Conservation (phyloP, 2,113 vertebrate species). For the Corythaeola cristata region DNA sequence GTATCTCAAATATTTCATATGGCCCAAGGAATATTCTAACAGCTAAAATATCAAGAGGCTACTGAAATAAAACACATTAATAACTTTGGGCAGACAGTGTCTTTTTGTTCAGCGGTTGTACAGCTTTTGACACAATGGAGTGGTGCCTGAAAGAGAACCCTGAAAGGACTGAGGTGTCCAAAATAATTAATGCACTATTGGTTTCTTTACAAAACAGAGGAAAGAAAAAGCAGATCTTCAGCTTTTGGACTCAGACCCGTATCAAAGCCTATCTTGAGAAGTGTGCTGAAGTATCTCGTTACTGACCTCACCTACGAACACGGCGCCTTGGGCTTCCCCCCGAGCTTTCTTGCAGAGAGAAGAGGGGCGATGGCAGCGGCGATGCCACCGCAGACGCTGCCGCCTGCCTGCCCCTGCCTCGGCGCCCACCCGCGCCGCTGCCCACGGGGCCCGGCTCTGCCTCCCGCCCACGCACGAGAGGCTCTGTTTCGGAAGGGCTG, state of each 20-base stretch:
- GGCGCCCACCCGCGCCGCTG: accelerated
- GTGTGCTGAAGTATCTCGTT: neutral
- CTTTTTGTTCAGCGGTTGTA: neutral
- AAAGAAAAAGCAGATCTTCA: neutral
- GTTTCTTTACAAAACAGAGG: neutral
- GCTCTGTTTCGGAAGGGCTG: no score
- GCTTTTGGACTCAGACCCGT: neutral
- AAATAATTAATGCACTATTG: neutral
- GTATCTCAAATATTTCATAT: neutral
- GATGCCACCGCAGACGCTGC: accelerated
- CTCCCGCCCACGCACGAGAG: neutral
- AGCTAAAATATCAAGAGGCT: neutral
- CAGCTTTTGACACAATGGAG: neutral
- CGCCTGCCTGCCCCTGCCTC: neutral
- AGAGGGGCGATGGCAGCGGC: neutral
- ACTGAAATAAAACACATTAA: neutral
- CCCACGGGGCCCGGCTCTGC: neutral
- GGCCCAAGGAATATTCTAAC: neutral
- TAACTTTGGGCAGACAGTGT: neutral
- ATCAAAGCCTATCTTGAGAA: neutral
- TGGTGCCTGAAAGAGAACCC: neutral
- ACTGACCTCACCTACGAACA: accelerated
- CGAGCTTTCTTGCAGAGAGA: neutral
- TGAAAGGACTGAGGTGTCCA: neutral
- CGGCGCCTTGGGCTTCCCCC: neutral